These are phyloP conservation scores for Drosophila meridiana DNA, from an alignment of 2,888 invertebrate genomes.

Conservation along the genomic window DNA sequence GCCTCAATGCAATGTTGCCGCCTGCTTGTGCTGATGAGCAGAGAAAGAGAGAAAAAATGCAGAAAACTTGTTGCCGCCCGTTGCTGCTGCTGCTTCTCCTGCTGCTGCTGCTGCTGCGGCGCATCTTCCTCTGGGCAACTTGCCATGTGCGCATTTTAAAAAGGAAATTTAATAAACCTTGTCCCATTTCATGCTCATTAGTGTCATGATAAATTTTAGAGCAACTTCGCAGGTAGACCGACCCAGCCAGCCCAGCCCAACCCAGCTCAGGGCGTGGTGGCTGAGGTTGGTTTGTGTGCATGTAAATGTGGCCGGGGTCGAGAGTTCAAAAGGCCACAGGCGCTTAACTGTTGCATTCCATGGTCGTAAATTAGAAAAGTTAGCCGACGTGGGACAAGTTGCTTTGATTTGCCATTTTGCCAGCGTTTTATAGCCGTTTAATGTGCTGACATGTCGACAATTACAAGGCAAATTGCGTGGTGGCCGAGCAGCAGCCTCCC, in stretches of 20 bases:
- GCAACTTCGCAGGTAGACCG: slow-evolving; percentile 46
- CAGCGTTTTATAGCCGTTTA: slow-evolving; percentile 71
- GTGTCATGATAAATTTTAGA: slow-evolving; percentile 76
- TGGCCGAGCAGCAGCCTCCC: not conserved
- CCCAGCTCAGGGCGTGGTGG: not conserved
- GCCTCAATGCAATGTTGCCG: slow-evolving; percentile 18
- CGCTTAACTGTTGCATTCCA: slow-evolving; percentile 73
- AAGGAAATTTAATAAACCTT: slow-evolving; percentile 78
- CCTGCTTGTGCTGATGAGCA: slow-evolving; percentile 32
- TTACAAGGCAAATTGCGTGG: slow-evolving; percentile 49
- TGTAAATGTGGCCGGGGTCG: slow-evolving; percentile 62
- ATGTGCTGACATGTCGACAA: slow-evolving; percentile 77
- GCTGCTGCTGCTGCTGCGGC: slow-evolving; percentile 15
- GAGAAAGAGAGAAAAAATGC: slow-evolving; percentile 3
- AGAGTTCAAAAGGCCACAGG: slow-evolving; percentile 58
- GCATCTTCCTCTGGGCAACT: slow-evolving; percentile 40
- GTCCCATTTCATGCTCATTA: slow-evolving; percentile 78
- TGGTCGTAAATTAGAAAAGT: slow-evolving; percentile 76
- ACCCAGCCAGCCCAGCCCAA: slow-evolving; percentile 12
- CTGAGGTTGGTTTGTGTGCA: slow-evolving; percentile 18
- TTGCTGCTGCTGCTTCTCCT: slow-evolving; percentile 1
- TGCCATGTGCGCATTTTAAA: slow-evolving; percentile 73
- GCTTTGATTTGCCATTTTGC: slow-evolving; percentile 72
- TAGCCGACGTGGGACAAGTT: slow-evolving; percentile 66
- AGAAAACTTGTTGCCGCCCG: slow-evolving; percentile 65